phyloP scores from a whole-genome alignment of 35 echinoderm and acorn worm genomes.

The Holothuria glaberrima region DNA sequence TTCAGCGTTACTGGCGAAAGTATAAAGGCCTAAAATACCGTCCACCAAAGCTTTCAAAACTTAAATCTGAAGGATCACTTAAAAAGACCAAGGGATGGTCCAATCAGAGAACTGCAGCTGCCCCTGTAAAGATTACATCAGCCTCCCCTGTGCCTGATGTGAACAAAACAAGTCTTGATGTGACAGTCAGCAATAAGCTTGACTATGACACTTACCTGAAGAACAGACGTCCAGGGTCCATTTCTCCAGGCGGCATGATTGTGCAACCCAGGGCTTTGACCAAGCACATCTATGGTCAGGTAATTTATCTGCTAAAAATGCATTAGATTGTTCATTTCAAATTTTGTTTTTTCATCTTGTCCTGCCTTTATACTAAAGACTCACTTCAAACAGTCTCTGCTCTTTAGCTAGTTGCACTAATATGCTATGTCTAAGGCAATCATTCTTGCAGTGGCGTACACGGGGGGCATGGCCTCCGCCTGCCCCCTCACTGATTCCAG shows the following conservation, averaged over 20 bases:
- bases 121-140: too few relatives aligned
- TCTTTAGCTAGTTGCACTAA: too few relatives aligned
- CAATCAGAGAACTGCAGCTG: neutral
- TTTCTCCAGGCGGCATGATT: constrained; percentile 52
- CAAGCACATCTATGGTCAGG: neutral
- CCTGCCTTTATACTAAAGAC: too few relatives aligned
- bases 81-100: constrained; percentile 6
- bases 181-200: constrained; percentile 17
- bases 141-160: neutral
- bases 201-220: constrained; percentile 91
- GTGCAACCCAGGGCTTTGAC: neutral
- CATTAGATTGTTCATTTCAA: too few relatives aligned
- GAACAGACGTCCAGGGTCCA: constrained; percentile 92
- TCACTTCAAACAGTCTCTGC: too few relatives aligned
- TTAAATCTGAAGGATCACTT: constrained; percentile 25
- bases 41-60: neutral
- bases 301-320: too few relatives aligned
- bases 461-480: too few relatives aligned
- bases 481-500: too few relatives aligned
- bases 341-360: too few relatives aligned
- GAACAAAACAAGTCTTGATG: neutral
- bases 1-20: constrained; percentile 82
- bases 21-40: constrained; percentile 81
- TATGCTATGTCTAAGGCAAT: too few relatives aligned
- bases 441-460: too few relatives aligned